These are phyloP conservation scores for Dysidea cf. avara DNA, from an alignment of 37 sponge, comb jelly and placozoan genomes.

Conservation along the genomic window DNA sequence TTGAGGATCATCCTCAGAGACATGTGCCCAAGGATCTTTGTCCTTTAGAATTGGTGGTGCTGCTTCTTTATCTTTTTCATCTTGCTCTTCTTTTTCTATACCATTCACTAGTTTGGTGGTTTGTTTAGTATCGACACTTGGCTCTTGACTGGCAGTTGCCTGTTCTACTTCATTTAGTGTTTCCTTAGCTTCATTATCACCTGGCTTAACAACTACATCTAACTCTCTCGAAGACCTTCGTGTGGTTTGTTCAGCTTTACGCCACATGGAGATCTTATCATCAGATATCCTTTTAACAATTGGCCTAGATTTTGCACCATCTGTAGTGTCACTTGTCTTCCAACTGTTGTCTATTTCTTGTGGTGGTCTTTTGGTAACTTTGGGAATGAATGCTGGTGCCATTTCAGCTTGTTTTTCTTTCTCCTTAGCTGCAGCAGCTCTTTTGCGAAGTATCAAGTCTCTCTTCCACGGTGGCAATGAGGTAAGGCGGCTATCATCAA, in stretches of 20 bases:
- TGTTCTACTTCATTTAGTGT: background rate
- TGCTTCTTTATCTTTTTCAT: background rate
- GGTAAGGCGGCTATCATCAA: slow-evolving; percentile 16
- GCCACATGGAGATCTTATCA: background rate
- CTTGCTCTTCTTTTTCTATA: slow-evolving; percentile 5
- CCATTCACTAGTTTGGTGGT: background rate
- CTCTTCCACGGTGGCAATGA: slow-evolving; percentile 63
- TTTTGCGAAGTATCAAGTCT: slow-evolving; percentile 33
- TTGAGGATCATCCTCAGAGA: slow-evolving; percentile 53
- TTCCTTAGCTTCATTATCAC: background rate
- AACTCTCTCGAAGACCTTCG: no score
- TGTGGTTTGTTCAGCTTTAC: no score
- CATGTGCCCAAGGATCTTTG: slow-evolving; percentile 62
- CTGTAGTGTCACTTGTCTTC: no score
- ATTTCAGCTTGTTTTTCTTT: slow-evolving; percentile 2
- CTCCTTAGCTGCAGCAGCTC: no score
- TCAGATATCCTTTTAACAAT: background rate
- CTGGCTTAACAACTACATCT: no score
- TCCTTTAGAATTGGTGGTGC: slow-evolving; percentile 53
- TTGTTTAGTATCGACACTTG: background rate
- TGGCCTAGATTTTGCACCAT: background rate
- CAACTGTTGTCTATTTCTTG: no score
- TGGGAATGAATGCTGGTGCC: no score
- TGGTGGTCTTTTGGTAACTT: no score
- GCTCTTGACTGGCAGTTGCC: background rate